Percentiles rank a stretch among this genome's conserved stretches.
Conservation (phyloP, 2,113 vertebrate species). For the Anas platyrhynchos region DNA sequence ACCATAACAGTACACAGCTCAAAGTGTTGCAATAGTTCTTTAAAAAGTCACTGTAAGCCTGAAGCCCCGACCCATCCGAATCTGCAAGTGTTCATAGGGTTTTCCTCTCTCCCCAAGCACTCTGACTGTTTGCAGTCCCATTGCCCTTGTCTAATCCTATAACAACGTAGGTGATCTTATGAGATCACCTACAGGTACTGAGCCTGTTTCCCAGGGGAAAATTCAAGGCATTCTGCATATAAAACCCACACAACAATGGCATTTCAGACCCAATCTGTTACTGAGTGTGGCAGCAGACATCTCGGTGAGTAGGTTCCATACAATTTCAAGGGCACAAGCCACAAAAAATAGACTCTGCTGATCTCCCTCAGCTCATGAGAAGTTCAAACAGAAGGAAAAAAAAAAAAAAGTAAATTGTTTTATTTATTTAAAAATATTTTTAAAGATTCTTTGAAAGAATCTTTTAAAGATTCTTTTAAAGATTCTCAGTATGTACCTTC, state of each 20-base stretch:
- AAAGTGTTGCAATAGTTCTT: neutral
- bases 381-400: neutral
- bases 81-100: neutral
- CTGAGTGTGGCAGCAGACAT: neutral
- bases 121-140: neutral
- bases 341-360: neutral
- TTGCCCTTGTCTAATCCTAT: neutral
- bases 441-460: neutral
- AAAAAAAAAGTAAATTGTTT: neutral
- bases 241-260: neutral
- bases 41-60: neutral
- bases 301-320: neutral
- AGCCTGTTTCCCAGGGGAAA: neutral
- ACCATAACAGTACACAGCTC: neutral
- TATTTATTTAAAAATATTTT: neutral
- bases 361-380: neutral
- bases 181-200: neutral
- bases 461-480: neutral
- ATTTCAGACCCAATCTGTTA: neutral
- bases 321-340: neutral
- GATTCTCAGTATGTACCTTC: neutral
- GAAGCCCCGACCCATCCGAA: neutral
- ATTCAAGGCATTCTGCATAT: neutral
- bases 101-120: accelerated
- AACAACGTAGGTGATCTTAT: neutral